Evolutionary conservation across 2,888 invertebrate genomes (phyloP), one percentile per base, ranked within the genome.

Genomic region (Tiliacea citrago): DNA sequence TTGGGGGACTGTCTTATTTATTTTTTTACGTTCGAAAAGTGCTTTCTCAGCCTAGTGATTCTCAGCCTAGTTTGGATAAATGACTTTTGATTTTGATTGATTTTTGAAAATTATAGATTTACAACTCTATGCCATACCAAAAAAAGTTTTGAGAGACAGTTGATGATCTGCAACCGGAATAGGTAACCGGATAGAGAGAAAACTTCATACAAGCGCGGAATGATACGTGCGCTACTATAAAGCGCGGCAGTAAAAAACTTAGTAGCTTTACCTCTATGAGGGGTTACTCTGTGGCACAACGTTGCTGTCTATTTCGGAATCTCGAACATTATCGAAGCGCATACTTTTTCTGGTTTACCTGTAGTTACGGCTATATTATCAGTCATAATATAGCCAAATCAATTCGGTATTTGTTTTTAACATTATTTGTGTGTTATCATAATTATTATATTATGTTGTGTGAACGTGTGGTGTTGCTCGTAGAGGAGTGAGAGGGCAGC

Each of bases 401-500:
- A 29, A 3, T 65, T 49, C n/a, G 10, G 51, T 51, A n/a, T 65
- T n/a, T 65, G 0, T 49, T 3, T 29, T 7, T 13, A 24, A 13
- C 29, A 47, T 13, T 18, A 47, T 29, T 13, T 65, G 29, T 66
- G n/a, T 51, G 16, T 35, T 35, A 47, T 45, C 0, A 21, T 57
- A 3, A 35, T 42, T 61, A n/a, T 70, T 68, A 18, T 60, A 3
- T 2, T 35, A n/a, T 77, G 51, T 75, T 90, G 89, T 89, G 88
- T 91, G 91, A 92, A 91, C 83, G 81, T 91, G 83, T 90, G 88
- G 90, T 96, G 92, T 95, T 97, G 92, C 92, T 95, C 95, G 91
- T 96, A 96, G 98, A 91, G 98, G 98, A 87, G 97, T 98, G 86
- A 97, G 98, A 91, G 98, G 98, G 86, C 97, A 97, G 84, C 97